These are phyloP conservation scores for Chinchilla lanigera DNA, from an alignment of 2,113 vertebrate genomes.

Conservation along the genomic window DNA sequence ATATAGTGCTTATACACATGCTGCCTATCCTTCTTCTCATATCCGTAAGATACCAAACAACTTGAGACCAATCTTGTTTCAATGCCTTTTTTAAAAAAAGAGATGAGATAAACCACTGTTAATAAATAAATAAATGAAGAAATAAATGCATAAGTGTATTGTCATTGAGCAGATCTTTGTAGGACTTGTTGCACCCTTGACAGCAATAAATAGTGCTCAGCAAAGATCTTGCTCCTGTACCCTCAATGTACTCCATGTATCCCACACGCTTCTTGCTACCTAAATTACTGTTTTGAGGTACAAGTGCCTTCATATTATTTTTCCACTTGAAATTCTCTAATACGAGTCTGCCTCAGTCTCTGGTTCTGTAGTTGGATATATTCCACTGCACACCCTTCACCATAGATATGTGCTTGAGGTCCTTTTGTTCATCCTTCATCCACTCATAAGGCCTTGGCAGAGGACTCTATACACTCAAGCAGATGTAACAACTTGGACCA, in stretches of 20 bases:
- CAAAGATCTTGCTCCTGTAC: background rate
- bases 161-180: background rate
- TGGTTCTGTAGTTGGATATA: background rate
- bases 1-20: background rate
- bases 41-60: background rate
- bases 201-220: background rate
- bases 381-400: background rate
- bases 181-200: background rate
- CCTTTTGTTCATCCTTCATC: background rate
- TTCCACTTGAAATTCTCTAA: background rate
- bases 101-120: background rate
- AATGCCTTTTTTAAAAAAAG: background rate
- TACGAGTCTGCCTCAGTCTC: background rate
- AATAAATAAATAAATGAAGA: background rate
- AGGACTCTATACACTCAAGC: background rate
- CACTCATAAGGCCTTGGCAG: background rate
- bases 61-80: background rate
- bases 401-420: background rate
- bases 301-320: background rate
- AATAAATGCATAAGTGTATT: background rate
- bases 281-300: background rate
- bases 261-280: background rate
- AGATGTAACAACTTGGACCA: background rate
- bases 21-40: background rate
- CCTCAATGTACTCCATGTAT: background rate